These are phyloP conservation scores for Ceyx margarethae DNA, from an alignment of 2,113 vertebrate species.

Conservation along the genomic window DNA sequence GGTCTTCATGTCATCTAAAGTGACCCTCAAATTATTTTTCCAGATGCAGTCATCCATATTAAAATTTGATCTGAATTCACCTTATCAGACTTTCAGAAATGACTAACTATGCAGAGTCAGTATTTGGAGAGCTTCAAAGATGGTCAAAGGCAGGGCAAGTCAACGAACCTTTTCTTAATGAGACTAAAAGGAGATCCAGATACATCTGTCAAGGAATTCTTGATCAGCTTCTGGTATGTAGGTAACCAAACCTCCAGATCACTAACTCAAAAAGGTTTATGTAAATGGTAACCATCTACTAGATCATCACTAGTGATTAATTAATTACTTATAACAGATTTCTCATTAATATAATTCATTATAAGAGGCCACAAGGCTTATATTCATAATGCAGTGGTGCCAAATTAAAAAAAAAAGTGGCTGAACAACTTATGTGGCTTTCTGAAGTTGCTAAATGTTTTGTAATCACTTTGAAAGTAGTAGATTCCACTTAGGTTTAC, in stretches of 20 bases:
- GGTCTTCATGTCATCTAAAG: conserved; percentile 2
- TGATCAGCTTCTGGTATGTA: conserved; percentile 8
- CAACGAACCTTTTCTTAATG: background rate
- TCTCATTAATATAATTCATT: background rate
- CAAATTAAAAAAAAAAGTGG: background rate
- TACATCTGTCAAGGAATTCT: background rate
- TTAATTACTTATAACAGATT: background rate
- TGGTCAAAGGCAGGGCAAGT: background rate
- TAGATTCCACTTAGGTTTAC: background rate
- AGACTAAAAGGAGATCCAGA: background rate
- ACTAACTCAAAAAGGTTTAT: background rate
- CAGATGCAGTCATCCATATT: background rate
- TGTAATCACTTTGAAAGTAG: background rate
- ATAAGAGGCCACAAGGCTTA: background rate
- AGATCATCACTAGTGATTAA: background rate
- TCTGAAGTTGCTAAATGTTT: background rate
- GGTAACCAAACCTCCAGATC: background rate
- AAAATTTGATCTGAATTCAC: background rate
- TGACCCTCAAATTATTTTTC: background rate
- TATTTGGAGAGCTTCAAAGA: background rate
- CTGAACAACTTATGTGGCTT: background rate
- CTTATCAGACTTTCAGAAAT: background rate
- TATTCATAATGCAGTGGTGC: background rate
- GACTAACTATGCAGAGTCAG: background rate
- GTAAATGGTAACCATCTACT: background rate